Evolutionary conservation across 1,140 invertebrate genomes (phyloP).

Genomic region (Drosophila littoralis): DNA sequence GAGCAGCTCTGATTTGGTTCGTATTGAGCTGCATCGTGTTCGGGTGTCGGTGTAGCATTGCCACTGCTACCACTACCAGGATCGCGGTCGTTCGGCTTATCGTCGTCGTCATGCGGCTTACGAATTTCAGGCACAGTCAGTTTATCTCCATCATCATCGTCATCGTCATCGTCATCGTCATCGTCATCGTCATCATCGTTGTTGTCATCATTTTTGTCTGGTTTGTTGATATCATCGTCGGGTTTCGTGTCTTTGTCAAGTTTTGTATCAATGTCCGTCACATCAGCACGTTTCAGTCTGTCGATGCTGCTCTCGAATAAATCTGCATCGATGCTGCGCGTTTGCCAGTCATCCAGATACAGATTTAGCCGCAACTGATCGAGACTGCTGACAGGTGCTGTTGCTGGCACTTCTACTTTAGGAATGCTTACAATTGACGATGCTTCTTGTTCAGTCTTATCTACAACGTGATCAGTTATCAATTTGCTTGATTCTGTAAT

Average conservation of each 20-base stretch:
- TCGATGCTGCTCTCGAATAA: slow-evolving; percentile 47
- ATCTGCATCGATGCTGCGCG: slow-evolving; percentile 43
- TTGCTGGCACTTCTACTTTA: slow-evolving; percentile 48
- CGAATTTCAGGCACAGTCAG: slow-evolving; percentile 81
- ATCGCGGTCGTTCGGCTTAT: slow-evolving; percentile 87
- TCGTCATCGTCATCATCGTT: slow-evolving; percentile 85
- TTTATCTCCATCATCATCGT: slow-evolving; percentile 79
- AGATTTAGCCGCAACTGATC: slow-evolving; percentile 71
- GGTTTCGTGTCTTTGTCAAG: slow-evolving; percentile 74
- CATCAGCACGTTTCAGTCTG: slow-evolving; percentile 54
- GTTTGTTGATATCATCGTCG: slow-evolving; percentile 73
- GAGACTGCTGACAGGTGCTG: slow-evolving; percentile 37
- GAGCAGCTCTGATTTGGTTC: slow-evolving; percentile 84
- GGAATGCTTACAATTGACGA: slow-evolving; percentile 77
- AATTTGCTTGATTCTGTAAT: slow-evolving; percentile 63
- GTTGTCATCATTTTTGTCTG: slow-evolving; percentile 69
- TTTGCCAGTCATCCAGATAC: slow-evolving; percentile 67
- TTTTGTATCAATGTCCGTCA: slow-evolving; percentile 45
- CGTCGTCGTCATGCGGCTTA: slow-evolving; percentile 84
- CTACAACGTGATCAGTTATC: slow-evolving; percentile 64
- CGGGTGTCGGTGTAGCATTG: slow-evolving; percentile 85
- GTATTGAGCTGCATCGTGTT: slow-evolving; percentile 74
- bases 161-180: slow-evolving; percentile 78
- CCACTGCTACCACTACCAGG: slow-evolving; percentile 87
- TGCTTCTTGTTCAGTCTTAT: slow-evolving; percentile 79